These are phyloP conservation scores for Pogonophryne albipinna DNA, from an alignment of 2,797 vertebrate genomes.

Conservation along the genomic window DNA sequence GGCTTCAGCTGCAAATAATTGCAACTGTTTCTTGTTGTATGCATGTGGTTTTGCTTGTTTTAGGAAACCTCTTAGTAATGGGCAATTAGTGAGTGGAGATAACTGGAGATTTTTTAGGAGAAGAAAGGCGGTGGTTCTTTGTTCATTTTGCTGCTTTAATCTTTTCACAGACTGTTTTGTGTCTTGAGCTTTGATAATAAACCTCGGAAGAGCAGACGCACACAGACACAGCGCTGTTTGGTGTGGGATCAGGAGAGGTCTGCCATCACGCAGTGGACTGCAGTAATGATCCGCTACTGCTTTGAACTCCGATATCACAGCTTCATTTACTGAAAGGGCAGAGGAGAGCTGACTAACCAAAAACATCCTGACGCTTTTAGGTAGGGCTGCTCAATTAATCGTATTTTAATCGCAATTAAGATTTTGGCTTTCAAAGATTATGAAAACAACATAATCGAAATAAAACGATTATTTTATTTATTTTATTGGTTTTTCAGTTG, in stretches of 20 bases:
- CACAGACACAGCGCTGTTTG: slow-evolving; percentile 19
- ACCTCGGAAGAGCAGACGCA: slow-evolving; percentile 29
- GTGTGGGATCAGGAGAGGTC: slow-evolving; percentile 46
- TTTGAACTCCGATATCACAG: slow-evolving; percentile 63
- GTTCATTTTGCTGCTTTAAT: too few relatives aligned
- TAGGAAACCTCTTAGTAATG: slow-evolving; percentile 20
- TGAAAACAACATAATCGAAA: too few relatives aligned
- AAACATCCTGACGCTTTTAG: slow-evolving; percentile 10
- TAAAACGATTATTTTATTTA: too few relatives aligned
- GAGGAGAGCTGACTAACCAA: slow-evolving; percentile 32
- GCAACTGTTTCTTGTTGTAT: not conserved
- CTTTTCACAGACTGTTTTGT: slow-evolving; percentile 37
- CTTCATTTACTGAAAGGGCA: slow-evolving; percentile 37
- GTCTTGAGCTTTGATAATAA: slow-evolving; percentile 50
- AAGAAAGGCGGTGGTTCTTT: slow-evolving; percentile 18
- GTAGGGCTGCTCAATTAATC: too few relatives aligned
- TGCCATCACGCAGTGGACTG: slow-evolving; percentile 48
- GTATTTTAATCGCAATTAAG: too few relatives aligned
- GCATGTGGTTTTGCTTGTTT: slow-evolving; percentile 6
- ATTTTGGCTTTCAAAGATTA: too few relatives aligned
- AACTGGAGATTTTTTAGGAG: slow-evolving; percentile 25
- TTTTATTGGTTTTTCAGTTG: too few relatives aligned
- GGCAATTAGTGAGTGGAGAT: slow-evolving; percentile 23
- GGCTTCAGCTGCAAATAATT: slow-evolving; percentile 18
- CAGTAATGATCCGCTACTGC: slow-evolving; percentile 60